Evolutionary conservation across 2,113 vertebrate genomes (phyloP).

Genomic region (Anguilla rostrata): DNA sequence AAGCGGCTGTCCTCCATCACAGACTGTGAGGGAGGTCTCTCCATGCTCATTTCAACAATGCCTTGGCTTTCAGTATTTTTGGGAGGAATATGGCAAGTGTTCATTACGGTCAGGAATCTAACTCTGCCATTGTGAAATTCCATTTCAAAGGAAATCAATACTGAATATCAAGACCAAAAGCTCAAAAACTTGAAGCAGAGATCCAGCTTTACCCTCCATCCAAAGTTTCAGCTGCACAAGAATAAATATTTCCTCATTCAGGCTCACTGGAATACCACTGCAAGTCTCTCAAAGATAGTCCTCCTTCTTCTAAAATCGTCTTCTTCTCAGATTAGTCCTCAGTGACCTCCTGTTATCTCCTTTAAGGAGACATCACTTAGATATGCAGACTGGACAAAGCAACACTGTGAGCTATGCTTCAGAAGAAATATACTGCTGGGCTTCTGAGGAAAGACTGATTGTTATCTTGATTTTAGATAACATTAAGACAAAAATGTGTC

Average conservation of each 20-base stretch:
- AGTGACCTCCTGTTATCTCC: background rate
- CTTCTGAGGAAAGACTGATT: background rate
- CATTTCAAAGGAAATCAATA: conserved; percentile 4
- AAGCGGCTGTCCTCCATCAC: background rate
- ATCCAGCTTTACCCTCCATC: background rate
- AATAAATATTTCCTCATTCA: background rate
- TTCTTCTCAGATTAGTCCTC: background rate
- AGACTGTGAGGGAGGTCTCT: background rate
- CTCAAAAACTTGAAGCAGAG: background rate
- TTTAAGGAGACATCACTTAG: background rate
- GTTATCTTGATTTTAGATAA: background rate
- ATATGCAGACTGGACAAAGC: background rate
- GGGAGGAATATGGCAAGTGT: background rate
- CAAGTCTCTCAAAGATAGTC: background rate
- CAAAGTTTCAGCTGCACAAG: background rate
- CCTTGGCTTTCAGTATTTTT: background rate
- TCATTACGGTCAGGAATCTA: background rate
- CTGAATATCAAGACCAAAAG: background rate
- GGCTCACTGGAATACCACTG: background rate
- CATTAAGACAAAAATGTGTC: background rate
- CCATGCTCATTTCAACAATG: background rate
- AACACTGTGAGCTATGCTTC: background rate
- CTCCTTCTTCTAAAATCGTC: background rate
- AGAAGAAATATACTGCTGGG: background rate
- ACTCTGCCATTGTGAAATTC: background rate